A percentile compares a stretch with the other conserved stretches of the same genome.
These are phyloP conservation scores for Drosophila subquinaria DNA, from an alignment of 2,888 invertebrate genomes.

Conservation along the genomic window DNA sequence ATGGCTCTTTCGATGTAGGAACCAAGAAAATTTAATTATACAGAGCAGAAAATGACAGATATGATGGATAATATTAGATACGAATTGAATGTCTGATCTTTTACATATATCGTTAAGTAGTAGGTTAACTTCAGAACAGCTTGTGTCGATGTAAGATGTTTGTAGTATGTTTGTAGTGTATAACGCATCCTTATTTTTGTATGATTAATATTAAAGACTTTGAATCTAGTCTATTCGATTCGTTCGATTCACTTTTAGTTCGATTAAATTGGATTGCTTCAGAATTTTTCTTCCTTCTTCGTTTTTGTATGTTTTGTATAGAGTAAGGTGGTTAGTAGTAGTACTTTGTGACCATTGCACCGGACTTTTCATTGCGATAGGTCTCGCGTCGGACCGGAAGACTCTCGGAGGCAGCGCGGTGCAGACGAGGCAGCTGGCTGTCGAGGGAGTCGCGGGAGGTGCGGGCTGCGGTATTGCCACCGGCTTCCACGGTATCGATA, in stretches of 20 bases:
- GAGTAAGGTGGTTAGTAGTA: constrained; percentile 57
- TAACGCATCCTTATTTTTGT: constrained; percentile 21
- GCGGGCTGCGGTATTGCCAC: constrained; percentile 87
- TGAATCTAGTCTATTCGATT: constrained; percentile 23
- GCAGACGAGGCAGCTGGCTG: constrained; percentile 88
- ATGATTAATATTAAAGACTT: constrained; percentile 10
- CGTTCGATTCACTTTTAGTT: constrained; percentile 36
- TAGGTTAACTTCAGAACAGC: constrained; percentile 10
- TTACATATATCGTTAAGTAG: constrained; percentile 15
- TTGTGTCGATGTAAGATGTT: constrained; percentile 10
- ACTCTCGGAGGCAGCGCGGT: constrained; percentile 84
- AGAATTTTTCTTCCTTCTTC: background rate
- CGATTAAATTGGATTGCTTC: constrained; percentile 27
- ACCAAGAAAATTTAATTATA: constrained; percentile 16
- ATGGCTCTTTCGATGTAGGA: background rate
- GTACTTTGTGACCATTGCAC: constrained; percentile 82
- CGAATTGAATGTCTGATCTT: constrained; percentile 34
- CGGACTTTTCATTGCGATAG: constrained; percentile 80
- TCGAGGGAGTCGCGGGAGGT: constrained; percentile 89
- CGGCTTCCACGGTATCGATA: constrained; percentile 87
- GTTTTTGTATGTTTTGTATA: background rate
- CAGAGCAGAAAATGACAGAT: constrained; percentile 22
- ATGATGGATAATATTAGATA: constrained; percentile 53
- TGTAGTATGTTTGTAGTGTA: constrained; percentile 25
- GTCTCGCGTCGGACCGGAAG: constrained; percentile 78